Evolutionary conservation across 92 coral and sea anemone genomes (phyloP).

Genomic region (Parazoanthus darwini): DNA sequence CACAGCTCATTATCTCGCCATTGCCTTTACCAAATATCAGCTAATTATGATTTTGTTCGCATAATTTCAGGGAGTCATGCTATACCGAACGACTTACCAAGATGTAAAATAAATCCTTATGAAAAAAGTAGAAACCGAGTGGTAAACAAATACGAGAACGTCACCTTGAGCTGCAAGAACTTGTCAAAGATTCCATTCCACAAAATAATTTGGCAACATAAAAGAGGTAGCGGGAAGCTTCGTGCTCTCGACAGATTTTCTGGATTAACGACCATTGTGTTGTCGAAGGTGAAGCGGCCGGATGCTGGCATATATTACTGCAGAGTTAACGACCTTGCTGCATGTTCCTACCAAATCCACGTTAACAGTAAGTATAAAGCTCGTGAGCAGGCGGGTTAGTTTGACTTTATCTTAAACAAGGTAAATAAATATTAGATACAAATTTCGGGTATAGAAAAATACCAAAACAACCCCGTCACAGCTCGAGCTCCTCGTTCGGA

Average conservation of each 20-base stretch:
- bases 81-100: neutral
- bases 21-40: no score
- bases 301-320: constrained; percentile 30
- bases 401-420: no score
- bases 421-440: no score
- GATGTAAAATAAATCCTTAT: constrained; percentile 1
- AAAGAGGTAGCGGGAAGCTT: neutral
- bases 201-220: constrained; percentile 8
- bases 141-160: neutral
- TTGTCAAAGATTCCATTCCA: neutral
- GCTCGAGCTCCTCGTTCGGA: no score
- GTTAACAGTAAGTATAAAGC: constrained; percentile 17
- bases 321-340: neutral
- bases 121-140: constrained; percentile 3
- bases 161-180: neutral
- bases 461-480: no score
- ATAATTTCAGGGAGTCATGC: neutral
- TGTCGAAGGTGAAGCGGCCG: neutral
- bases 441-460: no score
- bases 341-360: constrained; percentile 8
- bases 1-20: no score
- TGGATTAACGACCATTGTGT: neutral
- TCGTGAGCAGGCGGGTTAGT: no score
- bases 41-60: no score
- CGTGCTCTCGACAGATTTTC: neutral